Evolutionary conservation across 2,888 invertebrate species (phyloP), one percentile per base, ranked within the genome.

Genomic region (Yponomeuta sedellus): DNA sequence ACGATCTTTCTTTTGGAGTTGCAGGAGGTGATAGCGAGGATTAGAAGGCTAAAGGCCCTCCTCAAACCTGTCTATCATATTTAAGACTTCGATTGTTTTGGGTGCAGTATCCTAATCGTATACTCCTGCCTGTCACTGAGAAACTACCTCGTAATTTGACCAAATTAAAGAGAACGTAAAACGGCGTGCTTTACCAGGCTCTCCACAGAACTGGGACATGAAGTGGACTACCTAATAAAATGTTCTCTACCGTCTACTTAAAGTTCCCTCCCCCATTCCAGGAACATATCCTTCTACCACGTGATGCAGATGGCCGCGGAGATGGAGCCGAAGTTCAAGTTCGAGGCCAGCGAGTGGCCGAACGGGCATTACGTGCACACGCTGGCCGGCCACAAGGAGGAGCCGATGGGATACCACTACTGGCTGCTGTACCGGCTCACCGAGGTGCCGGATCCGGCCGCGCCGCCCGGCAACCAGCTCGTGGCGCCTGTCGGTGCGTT

Each of bases 341-440:
- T 96, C 79, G 94, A 94, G 71, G 96, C 97, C 0, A 95, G 96
- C 72, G 96, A 96, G 79, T 97, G 97, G 97, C 97, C 97, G 1
- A 97, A 97, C 79, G 97, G 97, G 0, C 97, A 97, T 81, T 97
- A 97, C 82, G 96, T 97, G 28, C 97, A 97, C 83, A 97, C 97
- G 0, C 90, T 97, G 71, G 96, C 94, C 0, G 95, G 95, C 0
- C 94, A 94, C 78, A 94, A 94, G 79, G 96, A 96, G 78, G 95
- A 96, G 76, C 95, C 95, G 0, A 94, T 95, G 93, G 95, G 96
- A 64, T 97, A 97, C 83, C 96, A 97, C 80, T 97, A 97, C 86
- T 97, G 97, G 97, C 86, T 97, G 73, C 92, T 97, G 72, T 97
- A 97, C 86, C 94, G 96, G 74, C 91, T 97, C 76, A 95, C 95